Conservation (phyloP, 2,888 invertebrate species). For the Merodon equestris region DNA sequence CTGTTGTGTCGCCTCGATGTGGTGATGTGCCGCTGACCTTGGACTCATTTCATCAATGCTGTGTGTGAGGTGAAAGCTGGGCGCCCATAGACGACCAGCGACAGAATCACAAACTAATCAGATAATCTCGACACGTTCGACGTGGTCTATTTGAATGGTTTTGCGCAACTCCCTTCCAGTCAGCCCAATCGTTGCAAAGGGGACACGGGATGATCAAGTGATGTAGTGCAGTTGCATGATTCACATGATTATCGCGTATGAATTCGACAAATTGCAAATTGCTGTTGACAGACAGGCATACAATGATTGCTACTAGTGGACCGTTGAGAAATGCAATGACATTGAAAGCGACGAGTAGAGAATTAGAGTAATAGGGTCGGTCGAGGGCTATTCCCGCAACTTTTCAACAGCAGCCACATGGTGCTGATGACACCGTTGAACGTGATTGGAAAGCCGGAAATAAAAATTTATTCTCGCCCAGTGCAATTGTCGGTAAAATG, state of each 20-base stretch:
- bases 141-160: constrained; percentile 19
- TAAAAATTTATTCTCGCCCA: constrained; percentile 56
- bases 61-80: neutral
- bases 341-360: no score
- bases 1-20: no score
- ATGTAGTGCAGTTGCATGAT: constrained; percentile 58
- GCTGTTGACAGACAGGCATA: constrained; percentile 40
- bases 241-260: constrained; percentile 60
- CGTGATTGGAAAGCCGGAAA: constrained; percentile 65
- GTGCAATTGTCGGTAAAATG: neutral
- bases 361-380: no score
- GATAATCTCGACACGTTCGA: constrained; percentile 63
- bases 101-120: constrained; percentile 34
- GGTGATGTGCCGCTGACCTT: no score
- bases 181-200: neutral
- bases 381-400: constrained; percentile 1
- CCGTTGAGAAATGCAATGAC: no score
- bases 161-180: neutral
- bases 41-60: constrained; percentile 2
- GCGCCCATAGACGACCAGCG: constrained; percentile 10
- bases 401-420: no score
- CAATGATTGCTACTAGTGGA: constrained; percentile 5
- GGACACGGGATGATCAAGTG: constrained; percentile 16
- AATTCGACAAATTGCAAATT: constrained; percentile 68
- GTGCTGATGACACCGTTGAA: constrained; percentile 24